phyloP scores from a whole-genome alignment of 2,888 invertebrate species.

The Xanthia icteritia region DNA sequence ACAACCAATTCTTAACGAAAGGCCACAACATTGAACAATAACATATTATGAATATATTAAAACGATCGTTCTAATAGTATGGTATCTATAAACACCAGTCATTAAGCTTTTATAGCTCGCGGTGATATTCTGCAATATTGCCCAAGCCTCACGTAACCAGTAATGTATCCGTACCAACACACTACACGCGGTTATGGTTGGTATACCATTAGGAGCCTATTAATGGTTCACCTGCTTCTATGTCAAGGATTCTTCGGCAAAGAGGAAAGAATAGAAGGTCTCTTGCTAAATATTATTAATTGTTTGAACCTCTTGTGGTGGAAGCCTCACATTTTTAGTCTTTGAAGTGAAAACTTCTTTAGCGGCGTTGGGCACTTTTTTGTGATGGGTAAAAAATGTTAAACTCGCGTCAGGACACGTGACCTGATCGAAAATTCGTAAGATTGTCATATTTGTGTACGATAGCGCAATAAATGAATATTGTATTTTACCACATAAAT shows the following conservation, averaged over 20 bases:
- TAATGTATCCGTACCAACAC: constrained; percentile 29
- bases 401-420: too few species aligned
- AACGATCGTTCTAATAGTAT: constrained; percentile 7
- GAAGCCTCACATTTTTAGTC: not conserved
- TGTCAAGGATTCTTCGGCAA: constrained; percentile 52
- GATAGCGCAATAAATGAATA: too few species aligned
- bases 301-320: constrained; percentile 1
- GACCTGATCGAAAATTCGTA: too few species aligned
- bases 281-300: not conserved
- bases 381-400: too few species aligned
- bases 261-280: constrained; percentile 22
- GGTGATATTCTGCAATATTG: constrained; percentile 45
- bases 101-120: constrained; percentile 50
- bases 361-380: too few species aligned
- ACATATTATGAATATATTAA: constrained; percentile 8
- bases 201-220: constrained; percentile 27
- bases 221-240: constrained; percentile 38
- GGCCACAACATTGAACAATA: constrained; percentile 12
- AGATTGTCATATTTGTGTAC: too few species aligned
- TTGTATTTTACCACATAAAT: too few species aligned
- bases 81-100: constrained; percentile 7
- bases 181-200: constrained; percentile 22
- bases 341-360: too few species aligned
- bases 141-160: constrained; percentile 45
- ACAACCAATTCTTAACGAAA: not conserved